These are phyloP conservation scores for Heterodera carotae DNA, from an alignment of 1,140 invertebrate species.

Conservation along the genomic window DNA sequence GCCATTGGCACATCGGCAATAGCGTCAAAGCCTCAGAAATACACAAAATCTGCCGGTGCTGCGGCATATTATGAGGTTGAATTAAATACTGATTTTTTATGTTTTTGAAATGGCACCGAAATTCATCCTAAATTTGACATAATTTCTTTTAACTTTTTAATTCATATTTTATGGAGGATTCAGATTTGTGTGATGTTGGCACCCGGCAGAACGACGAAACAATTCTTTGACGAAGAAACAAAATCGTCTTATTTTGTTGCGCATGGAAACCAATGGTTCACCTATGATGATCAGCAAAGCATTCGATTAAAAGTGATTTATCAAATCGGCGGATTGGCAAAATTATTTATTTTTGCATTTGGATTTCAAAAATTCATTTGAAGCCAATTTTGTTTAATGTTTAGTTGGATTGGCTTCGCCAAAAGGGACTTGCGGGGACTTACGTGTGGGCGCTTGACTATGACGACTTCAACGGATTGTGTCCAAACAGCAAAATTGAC, in stretches of 20 bases:
- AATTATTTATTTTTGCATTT: too few species aligned
- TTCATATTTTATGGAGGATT: too few species aligned
- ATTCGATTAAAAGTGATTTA: slow-evolving; percentile 37
- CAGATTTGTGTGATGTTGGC: slow-evolving; percentile 81
- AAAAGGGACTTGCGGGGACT: slow-evolving; percentile 84
- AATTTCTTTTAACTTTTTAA: too few species aligned
- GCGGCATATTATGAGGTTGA: slow-evolving; percentile 87
- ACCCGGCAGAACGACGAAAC: slow-evolving; percentile 78
- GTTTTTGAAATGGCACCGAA: too few species aligned
- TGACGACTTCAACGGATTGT: slow-evolving; percentile 85
- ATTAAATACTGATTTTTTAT: background rate
- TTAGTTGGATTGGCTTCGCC: slow-evolving; percentile 91
- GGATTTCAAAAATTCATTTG: background rate
- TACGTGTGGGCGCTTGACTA: slow-evolving; percentile 96
- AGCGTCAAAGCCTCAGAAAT: slow-evolving; percentile 85
- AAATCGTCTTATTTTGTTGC: slow-evolving; percentile 83
- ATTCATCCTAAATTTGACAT: too few species aligned
- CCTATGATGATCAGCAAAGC: slow-evolving; percentile 80
- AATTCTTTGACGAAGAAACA: slow-evolving; percentile 78
- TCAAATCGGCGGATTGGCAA: too few species aligned
- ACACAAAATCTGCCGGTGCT: slow-evolving; percentile 88
- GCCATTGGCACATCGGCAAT: slow-evolving; percentile 85
- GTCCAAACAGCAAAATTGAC: slow-evolving; percentile 38
- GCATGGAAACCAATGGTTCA: slow-evolving; percentile 79
- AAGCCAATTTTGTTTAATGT: slow-evolving; percentile 18